Evolutionary conservation across 2,113 vertebrate genomes (phyloP).

Genomic region (Thryonomys swinderianus): DNA sequence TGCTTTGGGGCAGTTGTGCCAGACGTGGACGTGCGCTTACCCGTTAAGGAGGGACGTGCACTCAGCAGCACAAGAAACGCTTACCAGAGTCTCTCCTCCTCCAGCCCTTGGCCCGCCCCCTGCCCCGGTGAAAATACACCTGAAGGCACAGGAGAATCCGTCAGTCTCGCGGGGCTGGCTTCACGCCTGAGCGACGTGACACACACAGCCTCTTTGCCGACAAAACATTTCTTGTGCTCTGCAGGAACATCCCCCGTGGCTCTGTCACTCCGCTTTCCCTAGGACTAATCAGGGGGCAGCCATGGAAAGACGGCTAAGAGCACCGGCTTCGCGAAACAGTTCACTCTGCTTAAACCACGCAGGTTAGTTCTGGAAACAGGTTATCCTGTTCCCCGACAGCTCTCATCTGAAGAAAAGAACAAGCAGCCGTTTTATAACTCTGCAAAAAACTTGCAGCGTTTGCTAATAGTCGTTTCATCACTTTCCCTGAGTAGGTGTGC

Average conservation of each 20-base stretch:
- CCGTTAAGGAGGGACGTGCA: constrained; percentile 16
- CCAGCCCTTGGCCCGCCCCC: constrained; percentile 30
- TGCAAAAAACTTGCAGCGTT: constrained; percentile 23
- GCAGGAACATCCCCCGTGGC: background rate
- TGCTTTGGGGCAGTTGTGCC: background rate
- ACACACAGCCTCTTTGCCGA: background rate
- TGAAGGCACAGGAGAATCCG: background rate
- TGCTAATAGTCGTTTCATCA: background rate
- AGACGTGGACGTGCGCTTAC: constrained; percentile 10
- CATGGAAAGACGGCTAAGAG: constrained; percentile 54
- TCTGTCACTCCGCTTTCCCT: constrained; percentile 47
- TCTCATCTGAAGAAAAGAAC: constrained; percentile 54
- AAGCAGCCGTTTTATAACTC: constrained; percentile 19
- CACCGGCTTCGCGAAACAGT: background rate
- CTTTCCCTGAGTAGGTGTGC: background rate
- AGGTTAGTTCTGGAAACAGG: background rate
- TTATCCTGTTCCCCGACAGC: background rate
- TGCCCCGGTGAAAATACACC: constrained; percentile 5
- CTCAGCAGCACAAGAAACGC: constrained; percentile 48
- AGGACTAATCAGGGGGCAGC: constrained; percentile 33
- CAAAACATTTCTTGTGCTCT: constrained; percentile 3
- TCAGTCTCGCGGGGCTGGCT: constrained; percentile 50
- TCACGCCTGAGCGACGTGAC: background rate
- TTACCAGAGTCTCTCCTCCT: constrained; percentile 28
- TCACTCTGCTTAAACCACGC: constrained; percentile 27